Evolutionary conservation across 2,797 vertebrate genomes (phyloP).

Genomic region (Pristis pectinata): DNA sequence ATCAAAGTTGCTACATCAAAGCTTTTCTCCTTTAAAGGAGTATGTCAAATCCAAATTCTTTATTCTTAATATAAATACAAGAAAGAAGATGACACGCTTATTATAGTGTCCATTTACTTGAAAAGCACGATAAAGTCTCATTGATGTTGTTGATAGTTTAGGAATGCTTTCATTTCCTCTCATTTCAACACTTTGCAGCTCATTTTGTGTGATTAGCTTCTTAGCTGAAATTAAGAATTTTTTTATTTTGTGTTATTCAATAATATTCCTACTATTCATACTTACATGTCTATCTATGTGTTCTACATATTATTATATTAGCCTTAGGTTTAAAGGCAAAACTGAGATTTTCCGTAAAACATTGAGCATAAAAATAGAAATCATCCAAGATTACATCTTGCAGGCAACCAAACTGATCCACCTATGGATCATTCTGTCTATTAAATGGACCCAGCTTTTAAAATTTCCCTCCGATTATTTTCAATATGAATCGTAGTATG

Average conservation of each 20-base stretch:
- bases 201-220: background rate
- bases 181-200: conserved; percentile 2
- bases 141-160: conserved; percentile 18
- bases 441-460: background rate
- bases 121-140: conserved; percentile 10
- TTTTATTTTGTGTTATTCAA: background rate
- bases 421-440: background rate
- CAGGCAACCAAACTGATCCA: background rate
- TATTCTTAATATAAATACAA: conserved; percentile 3
- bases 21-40: conserved; percentile 13
- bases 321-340: background rate
- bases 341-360: background rate
- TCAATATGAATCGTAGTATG: background rate
- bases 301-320: background rate
- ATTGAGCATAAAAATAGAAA: background rate
- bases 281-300: background rate
- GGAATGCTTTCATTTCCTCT: conserved; percentile 15
- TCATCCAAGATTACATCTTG: background rate
- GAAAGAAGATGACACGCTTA: conserved; percentile 13
- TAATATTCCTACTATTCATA: background rate
- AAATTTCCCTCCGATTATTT: background rate
- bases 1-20: conserved; percentile 31
- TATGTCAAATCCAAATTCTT: conserved; percentile 12
- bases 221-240: background rate
- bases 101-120: conserved; percentile 13